Evolutionary conservation across 2,113 vertebrate species (phyloP), one percentile per base, ranked within the genome.

Genomic region (Rhagologus leucostigma): DNA sequence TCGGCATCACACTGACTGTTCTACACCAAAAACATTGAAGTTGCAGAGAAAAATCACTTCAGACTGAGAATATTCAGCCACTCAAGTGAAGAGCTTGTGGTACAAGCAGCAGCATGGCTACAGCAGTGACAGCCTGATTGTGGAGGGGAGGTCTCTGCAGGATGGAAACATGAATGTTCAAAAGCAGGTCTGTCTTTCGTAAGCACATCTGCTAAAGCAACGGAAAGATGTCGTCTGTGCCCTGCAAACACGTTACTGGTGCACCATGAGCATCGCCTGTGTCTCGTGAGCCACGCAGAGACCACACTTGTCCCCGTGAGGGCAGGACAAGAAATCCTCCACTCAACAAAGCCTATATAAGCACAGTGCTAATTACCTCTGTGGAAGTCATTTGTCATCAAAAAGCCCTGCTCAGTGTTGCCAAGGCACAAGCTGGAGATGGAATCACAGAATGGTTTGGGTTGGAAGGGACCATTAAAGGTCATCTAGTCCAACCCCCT

Each of bases 261-360:
- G 23, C 0, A 4, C 0, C 0, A 20, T 5, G 33, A 47, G 12
- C 16, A 9, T 35, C 6, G 3, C 13, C 26, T 4, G 3, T 2
- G 30, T 9, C 46, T 22, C 9, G 0, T 5, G 7, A 55, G 42
- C 23, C 10, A 3, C 30, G 22, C 37, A 37, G 29, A 65, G 14
- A 30, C 3, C 29, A 9, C 13, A 0, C 7, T 20, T 50, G 32
- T 22, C 50, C 55, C 46, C 6, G 0, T 0, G 16, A 84, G 21
- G 32, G 13, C 2, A 2, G 14, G 27, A 29, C 15, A 75, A 57
- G 69, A 49, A 91, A 68, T 22, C 53, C 44, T 44, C 47, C 16
- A 5, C 30, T 44, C 44, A 15, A 24, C 0, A 7, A 73, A 86
- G 13, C 11, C 41, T 17, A 18, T 15, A 13, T 32, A 71, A 60